Base-by-base conservation (phyloP, 2,888 invertebrate species). In the Cephus pygmeus region DNA sequence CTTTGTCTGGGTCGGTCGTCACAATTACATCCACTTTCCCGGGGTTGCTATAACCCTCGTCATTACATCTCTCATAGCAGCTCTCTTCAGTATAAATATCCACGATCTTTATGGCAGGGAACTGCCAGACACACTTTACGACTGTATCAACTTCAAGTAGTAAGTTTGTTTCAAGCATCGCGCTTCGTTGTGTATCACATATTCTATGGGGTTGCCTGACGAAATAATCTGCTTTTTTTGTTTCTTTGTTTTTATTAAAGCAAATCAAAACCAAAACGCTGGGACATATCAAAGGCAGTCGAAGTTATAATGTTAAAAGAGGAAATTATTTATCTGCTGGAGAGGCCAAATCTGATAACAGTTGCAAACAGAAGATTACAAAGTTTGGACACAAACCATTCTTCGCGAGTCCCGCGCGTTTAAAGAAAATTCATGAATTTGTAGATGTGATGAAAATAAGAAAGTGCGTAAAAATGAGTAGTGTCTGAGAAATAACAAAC, bases 71-170 rank as follows among this genome's bases (percentile, higher is more conserved):
- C 75, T 83, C 40, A 34, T 83, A 68, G 85, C 83, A 12, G 80
- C 77, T 34, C 79, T 85, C 23, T 81, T 83, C 34, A 81, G 81
- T 73, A 77, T 83, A 11, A 85, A 83, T 77, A 75, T 85, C 30
- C 80, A 77, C 6, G 81, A 85, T 73, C 79, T 85, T 15, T 69
- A 79, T 69, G 69, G 77, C 11, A 77, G 85, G 34, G 85, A 85
- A 77, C 77, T 85, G 69, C 85, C 85, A 15, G 85, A 85, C 73
- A 85, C 84, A 4, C 69, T 85, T 12, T n/a, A 35, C 9, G 85
- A 85, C 80, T 81, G 79, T 12, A 35, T 79, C 30, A 34, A 76
- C 34, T 85, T 85, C 69, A 79, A 78, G 40, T 34, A 75, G 85
- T 85, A 75, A 84, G 79, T 80, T 31, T 69, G 11, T 68, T 34